Evolutionary conservation across 1,140 invertebrate genomes (phyloP), one percentile per base, ranked within the genome.

Genomic region (Oscheius sp.): DNA sequence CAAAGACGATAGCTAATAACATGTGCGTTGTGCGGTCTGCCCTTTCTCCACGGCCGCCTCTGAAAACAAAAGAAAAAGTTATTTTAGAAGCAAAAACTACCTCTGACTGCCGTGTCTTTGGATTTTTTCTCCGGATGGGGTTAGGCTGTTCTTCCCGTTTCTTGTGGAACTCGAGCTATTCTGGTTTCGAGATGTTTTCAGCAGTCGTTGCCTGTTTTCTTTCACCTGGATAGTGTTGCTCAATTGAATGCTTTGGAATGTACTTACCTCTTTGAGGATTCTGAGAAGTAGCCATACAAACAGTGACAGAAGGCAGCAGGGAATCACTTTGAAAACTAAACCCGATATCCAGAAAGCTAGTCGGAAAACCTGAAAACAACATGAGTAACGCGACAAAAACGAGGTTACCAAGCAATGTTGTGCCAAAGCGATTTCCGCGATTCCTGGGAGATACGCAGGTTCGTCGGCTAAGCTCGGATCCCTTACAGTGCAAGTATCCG

Each of bases 281-380:
- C 72, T 65, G 32, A 79, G 76, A n/a, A 83, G 73, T 13, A 83
- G 64, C 29, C 71, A 78, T 15, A 84, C 81, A 23, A 83, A 76
- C 3, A 83, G 29, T 2, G 78, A 75, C 0, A 83, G 70, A n/a
- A 79, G 45, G 1, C 77, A 62, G 38, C 82, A 83, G 3, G 82
- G 82, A 15, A 84, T 28, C 18, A 83, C 20, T 67, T 83, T 83
- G 74, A 83, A 83, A 31, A 83, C 76, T 4, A 78, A 64, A 35
- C 82, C 82, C 10, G 83, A 80, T 18, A 83, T 83, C 82, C 82
- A 84, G 61, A 84, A 83, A 3, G 82, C 83, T 38, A 83, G 29
- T 45, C 82, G 69, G 64, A 82, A 82, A 13, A 82, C 77, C 75
- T 81, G 52, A 3, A 77, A 78, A 34, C n/a, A 52, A 1, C 13